Base-by-base conservation (phyloP, 2,797 vertebrate genomes). In the Leucoraja ocellata region DNA sequence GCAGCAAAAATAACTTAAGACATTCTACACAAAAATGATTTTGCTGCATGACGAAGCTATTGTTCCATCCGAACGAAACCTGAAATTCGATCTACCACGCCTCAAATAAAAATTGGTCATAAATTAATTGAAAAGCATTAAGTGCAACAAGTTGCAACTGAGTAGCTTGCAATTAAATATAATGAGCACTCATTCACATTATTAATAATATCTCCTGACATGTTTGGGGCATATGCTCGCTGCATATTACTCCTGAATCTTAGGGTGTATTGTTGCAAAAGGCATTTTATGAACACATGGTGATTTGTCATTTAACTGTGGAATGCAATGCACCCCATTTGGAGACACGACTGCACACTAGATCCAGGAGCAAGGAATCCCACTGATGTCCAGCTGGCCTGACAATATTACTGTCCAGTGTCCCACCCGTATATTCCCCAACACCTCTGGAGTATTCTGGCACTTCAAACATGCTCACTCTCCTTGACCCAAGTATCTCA, bases 21-120 rank as follows among this genome's bases (percentile, higher is more conserved):
- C 39, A 68, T 65, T 73, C 36, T 13, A 46, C 68, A 91, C 68
- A 91, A 73, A n/a, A 73, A 25, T 91, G n/a, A 91, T 73, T 91
- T 73, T 23, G 21, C 32, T 23, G 21, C 32, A 25, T 65, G 36
- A 71, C 10, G 10, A 11, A 91, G 46, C 71, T 14, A 9, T 91
- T 46, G 16, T 39, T 74, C 18, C 32, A 10, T 46, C 68, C 88
- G 73, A 91, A 32, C 46, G 36, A 46, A 91, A 91, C 65, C 13
- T 71, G 65, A 91, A n/a, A 91, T 21, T 91, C 3, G 21, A 71
- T 68, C 10, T 39, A 68, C 18, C 65, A 28, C 6, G 10, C 36
- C 21, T 65, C n/a, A n/a, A 16, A 32, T 65, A n/a, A 0, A 88
- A 65, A 88, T 65, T 86, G 13, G 28, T 16, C 11, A 88, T 32